Conservation (phyloP, 2,797 vertebrate species). For the Manis crassicaudata region DNA sequence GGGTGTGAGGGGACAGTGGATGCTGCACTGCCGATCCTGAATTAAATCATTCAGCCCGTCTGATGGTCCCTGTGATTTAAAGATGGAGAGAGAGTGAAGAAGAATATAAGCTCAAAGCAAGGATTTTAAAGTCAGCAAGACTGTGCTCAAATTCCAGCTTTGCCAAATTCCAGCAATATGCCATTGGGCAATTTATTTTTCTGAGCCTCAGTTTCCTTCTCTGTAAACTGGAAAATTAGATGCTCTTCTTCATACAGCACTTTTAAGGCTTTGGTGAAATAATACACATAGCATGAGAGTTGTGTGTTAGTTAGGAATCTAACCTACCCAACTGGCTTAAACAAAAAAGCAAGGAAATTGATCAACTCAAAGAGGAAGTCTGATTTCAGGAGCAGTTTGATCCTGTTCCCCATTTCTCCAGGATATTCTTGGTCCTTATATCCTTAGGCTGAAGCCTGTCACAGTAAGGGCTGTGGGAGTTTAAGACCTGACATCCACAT, state of each 20-base stretch:
- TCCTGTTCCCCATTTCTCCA: background rate
- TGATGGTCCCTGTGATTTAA: background rate
- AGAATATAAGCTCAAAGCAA: background rate
- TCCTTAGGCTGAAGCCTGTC: background rate
- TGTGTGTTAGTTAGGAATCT: background rate
- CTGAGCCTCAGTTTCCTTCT: background rate
- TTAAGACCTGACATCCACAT: background rate
- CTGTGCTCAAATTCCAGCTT: background rate
- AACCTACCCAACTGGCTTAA: background rate
- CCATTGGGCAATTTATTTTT: background rate
- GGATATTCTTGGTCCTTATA: background rate
- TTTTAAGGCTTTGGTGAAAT: background rate
- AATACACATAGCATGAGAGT: background rate
- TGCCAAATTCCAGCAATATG: background rate
- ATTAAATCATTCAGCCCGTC: background rate
- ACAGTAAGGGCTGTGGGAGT: too few relatives aligned
- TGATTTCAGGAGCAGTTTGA: background rate
- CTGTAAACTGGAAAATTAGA: background rate
- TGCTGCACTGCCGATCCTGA: background rate
- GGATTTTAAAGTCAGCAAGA: background rate
- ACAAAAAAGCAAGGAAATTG: background rate
- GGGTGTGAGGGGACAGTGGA: rapidly evolving
- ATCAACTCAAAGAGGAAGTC: too few relatives aligned
- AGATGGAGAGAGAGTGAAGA: background rate
- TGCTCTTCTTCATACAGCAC: background rate